These are phyloP conservation scores for Ariolimax columbianus DNA, from an alignment of 2,888 invertebrate species.

Conservation along the genomic window DNA sequence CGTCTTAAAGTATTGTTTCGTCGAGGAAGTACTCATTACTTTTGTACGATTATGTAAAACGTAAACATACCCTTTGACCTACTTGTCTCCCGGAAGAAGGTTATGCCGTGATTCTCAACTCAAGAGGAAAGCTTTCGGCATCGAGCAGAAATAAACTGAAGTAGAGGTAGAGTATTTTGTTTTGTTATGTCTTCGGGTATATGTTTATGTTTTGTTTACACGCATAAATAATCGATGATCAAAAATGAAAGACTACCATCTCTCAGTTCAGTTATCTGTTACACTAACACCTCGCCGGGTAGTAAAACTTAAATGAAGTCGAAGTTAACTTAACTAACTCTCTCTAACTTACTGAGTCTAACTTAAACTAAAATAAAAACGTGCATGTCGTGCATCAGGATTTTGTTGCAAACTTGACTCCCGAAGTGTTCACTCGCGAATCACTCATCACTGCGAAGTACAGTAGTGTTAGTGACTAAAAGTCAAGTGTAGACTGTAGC, in stretches of 20 bases:
- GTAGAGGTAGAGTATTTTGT: not conserved
- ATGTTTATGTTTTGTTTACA: not conserved
- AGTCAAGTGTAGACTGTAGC: no score
- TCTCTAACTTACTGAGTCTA: no score
- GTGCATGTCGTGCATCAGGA: no score
- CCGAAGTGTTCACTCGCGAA: no score
- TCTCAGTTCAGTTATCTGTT: not conserved
- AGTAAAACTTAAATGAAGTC: no score
- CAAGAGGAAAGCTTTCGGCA: not conserved
- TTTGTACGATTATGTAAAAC: not conserved
- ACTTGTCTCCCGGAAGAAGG: slow-evolving; percentile 10
- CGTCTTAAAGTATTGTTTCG: no score
- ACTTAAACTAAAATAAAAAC: no score
- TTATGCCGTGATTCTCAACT: not conserved
- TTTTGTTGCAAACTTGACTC: no score
- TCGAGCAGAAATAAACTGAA: not conserved
- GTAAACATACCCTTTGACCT: slow-evolving; percentile 28
- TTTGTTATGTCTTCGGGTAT: not conserved
- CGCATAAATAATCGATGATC: not conserved
- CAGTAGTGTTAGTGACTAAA: no score
- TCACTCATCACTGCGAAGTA: no score
- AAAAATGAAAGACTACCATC: not conserved
- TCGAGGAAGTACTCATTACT: not conserved
- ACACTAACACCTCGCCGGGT: no score
- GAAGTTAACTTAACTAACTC: no score